A percentile compares a stretch with the other conserved stretches of the same genome.
Evolutionary conservation across 1,140 invertebrate genomes (phyloP).

Genomic region (Batillaria attramentaria): DNA sequence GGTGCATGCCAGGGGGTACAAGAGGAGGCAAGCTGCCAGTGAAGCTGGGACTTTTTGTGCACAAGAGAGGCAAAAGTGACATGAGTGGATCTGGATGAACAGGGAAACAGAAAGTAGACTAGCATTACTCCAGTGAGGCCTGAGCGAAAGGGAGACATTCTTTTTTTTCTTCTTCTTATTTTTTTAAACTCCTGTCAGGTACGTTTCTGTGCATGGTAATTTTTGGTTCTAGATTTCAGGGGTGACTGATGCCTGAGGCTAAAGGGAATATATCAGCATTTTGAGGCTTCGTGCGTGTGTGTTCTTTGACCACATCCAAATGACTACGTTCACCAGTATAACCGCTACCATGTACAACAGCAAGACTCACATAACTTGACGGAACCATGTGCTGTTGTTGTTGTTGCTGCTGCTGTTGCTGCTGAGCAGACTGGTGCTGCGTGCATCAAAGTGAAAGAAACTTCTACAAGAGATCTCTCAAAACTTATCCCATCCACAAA

Average conservation of each 20-base stretch:
- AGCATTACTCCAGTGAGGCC: too few relatives aligned
- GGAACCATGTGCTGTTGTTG: constrained; percentile 25
- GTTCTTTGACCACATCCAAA: neutral
- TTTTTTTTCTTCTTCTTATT: too few relatives aligned
- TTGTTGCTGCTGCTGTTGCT: constrained; percentile 31
- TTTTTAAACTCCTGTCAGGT: too few relatives aligned
- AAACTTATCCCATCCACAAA: neutral
- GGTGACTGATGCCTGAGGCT: neutral
- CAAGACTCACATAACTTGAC: constrained; percentile 9
- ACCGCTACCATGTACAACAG: neutral
- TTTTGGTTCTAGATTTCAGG: neutral
- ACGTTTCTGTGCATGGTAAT: neutral
- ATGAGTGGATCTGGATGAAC: too few relatives aligned
- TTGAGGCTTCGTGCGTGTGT: neutral
- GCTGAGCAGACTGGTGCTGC: constrained; percentile 18
- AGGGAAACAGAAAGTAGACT: too few relatives aligned
- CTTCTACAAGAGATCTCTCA: too few relatives aligned
- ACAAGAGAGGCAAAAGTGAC: too few relatives aligned
- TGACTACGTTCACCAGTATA: neutral
- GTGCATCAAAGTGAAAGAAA: too few relatives aligned
- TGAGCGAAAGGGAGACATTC: too few relatives aligned
- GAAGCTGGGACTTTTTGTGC: too few relatives aligned
- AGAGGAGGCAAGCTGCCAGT: too few relatives aligned
- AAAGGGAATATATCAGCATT: neutral
- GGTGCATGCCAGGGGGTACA: too few relatives aligned